Base-by-base conservation (phyloP, 2,797 vertebrate genomes). In the Coregonus sp. region DNA sequence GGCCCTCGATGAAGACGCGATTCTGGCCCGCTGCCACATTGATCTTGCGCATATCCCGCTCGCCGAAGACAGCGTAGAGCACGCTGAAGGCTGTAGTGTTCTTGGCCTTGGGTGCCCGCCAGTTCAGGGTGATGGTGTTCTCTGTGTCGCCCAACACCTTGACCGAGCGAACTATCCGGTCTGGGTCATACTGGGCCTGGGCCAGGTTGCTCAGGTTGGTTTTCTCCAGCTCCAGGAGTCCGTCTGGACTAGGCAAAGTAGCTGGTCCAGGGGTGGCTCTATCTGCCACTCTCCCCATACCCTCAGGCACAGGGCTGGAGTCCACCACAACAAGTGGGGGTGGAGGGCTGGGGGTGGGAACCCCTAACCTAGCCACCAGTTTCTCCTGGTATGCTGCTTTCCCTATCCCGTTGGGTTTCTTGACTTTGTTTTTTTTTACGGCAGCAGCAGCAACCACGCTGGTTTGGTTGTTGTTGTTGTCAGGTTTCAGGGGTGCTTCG, bases 91-190 rank as follows among this genome's bases (percentile, higher is more conserved):
- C 90, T 0, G 97, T 98, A 0, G 94, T 94, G 89, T 96, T 97
- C 79, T 95, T 96, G 1, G 95, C 94, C 78, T 92, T 94, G 0
- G 96, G 97, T 0, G 95, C 95, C 86, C 97, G 96, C 98, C 98
- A 99, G 84, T 93, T 96, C 77, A 99, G 88, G 67, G 94, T 95
- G 77, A 97, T 96, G 0, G 96, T 97, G 88, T 97, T 96, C 87
- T 98, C 96, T 0, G 95, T 98, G 90, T 98, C 97, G 31, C 97
- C 97, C 37, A 98, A 95, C 72, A 98, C 97, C 86, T 97, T 97
- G 37, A 99, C 96, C 0, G 96, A 95, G 82, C 94, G 96, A 47
- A 99, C 97, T 25, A 96, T 85, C 50, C 90, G 82, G 69, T 95
- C 92, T 0, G 93, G 94, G 78, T 97, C 95, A 87, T 96, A 93